These are phyloP conservation scores for Bolinopsis microptera DNA, from an alignment of 37 sponge, comb jelly and placozoan species.

Conservation along the genomic window DNA sequence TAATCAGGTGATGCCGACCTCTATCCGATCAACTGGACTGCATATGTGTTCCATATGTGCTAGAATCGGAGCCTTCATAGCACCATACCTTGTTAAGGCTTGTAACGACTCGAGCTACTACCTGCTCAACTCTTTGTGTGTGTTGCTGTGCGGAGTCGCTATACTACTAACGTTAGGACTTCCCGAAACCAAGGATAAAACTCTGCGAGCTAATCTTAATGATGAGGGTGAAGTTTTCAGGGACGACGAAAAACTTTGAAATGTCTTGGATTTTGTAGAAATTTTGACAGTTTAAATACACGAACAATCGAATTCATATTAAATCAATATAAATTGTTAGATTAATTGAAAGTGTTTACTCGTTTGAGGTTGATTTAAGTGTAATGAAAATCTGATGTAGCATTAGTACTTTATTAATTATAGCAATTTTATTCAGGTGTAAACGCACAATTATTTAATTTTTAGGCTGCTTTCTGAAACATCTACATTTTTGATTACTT, in stretches of 20 bases:
- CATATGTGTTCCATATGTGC: constrained; percentile 6
- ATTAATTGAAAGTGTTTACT: no score
- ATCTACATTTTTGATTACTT: no score
- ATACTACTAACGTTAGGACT: not conserved
- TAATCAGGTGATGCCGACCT: constrained; percentile 43
- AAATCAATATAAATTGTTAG: no score
- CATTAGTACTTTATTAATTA: no score
- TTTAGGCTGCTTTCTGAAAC: no score
- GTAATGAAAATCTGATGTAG: no score
- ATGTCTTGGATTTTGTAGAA: no score
- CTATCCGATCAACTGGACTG: constrained; percentile 13
- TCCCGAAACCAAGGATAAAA: constrained; percentile 18
- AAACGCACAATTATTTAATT: no score
- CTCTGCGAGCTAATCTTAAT: not conserved
- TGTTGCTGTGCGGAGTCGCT: not conserved
- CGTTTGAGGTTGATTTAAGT: no score
- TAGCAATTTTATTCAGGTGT: no score
- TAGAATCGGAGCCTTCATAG: constrained; percentile 18
- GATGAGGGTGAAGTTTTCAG: not conserved
- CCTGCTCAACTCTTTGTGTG: not conserved
- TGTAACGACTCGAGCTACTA: not conserved
- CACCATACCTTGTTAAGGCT: not conserved
- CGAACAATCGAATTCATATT: no score
- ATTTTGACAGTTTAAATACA: no score
- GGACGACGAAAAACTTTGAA: not conserved